These are phyloP conservation scores for Ptychadena robeensis DNA, from an alignment of 2,797 vertebrate genomes.

Conservation along the genomic window DNA sequence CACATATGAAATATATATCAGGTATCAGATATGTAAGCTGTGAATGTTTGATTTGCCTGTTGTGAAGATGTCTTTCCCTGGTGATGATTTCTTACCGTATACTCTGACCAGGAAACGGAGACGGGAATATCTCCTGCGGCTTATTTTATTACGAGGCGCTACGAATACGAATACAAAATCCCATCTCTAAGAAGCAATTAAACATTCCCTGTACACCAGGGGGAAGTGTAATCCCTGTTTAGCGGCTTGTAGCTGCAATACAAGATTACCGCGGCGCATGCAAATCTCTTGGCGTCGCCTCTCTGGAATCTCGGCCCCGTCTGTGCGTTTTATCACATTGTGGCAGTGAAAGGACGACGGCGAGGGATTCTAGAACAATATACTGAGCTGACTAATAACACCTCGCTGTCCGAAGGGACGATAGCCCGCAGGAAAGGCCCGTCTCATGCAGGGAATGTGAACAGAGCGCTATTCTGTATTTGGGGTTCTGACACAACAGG, in stretches of 20 bases:
- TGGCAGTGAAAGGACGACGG: slow-evolving; percentile 13
- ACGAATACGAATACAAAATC: slow-evolving; percentile 23
- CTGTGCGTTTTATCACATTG: neutral
- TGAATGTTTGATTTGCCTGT: too few relatives aligned
- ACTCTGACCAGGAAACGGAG: neutral
- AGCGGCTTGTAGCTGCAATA: slow-evolving; percentile 22
- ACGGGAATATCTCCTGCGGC: neutral
- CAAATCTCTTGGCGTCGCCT: slow-evolving; percentile 12
- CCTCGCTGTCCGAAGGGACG: neutral
- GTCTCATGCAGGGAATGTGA: neutral
- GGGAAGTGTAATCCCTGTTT: slow-evolving; percentile 52
- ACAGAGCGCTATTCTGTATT: too few relatives aligned
- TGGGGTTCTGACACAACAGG: too few relatives aligned
- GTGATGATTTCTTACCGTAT: too few relatives aligned
- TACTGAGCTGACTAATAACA: neutral
- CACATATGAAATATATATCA: too few relatives aligned
- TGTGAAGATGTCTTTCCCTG: too few relatives aligned
- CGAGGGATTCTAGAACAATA: neutral
- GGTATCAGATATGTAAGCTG: too few relatives aligned
- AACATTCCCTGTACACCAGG: slow-evolving; percentile 10
- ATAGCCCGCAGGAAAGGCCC: neutral
- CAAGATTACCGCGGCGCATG: slow-evolving; percentile 22
- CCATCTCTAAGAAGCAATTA: slow-evolving; percentile 24
- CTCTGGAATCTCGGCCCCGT: slow-evolving; percentile 4
- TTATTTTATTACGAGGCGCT: slow-evolving; percentile 27